Percentiles rank a stretch among this genome's conserved stretches.
These are phyloP conservation scores for Tetragonisca angustula DNA, from an alignment of 2,888 invertebrate species.

Conservation along the genomic window DNA sequence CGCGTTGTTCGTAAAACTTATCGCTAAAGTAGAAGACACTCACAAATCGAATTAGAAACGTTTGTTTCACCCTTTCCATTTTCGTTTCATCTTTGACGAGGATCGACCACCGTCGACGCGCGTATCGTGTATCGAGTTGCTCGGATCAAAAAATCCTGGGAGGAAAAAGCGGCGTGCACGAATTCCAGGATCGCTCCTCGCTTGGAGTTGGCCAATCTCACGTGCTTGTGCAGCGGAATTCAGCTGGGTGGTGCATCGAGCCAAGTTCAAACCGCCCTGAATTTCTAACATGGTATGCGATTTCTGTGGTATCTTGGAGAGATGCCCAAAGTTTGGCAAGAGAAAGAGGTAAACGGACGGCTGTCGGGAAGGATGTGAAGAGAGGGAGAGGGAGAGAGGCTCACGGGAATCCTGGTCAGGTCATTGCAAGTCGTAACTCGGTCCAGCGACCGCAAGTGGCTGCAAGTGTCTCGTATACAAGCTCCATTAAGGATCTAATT, in stretches of 20 bases:
- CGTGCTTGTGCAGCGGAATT: conserved; percentile 48
- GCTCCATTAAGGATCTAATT: conserved; percentile 67
- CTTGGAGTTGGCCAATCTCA: conserved; percentile 11
- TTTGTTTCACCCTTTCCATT: too few relatives aligned
- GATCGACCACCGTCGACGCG: too few relatives aligned
- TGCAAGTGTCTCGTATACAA: conserved; percentile 68
- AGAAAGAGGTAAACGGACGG: conserved; percentile 22
- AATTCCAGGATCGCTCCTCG: conserved; percentile 15
- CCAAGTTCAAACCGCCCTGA: conserved; percentile 62
- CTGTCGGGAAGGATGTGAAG: background rate
- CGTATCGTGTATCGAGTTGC: background rate
- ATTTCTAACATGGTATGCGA: conserved; percentile 66
- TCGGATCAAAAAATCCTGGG: background rate
- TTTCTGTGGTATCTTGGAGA: conserved; percentile 62
- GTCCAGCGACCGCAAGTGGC: conserved; percentile 77
- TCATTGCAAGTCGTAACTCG: conserved; percentile 73
- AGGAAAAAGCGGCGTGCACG: background rate
- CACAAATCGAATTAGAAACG: too few relatives aligned
- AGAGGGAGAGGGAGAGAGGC: conserved; percentile 13
- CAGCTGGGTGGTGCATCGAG: conserved; percentile 49
- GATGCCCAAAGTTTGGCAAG: conserved; percentile 58
- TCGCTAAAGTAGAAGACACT: too few relatives aligned
- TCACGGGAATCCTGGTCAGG: conserved; percentile 66
- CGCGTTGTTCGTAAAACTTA: too few relatives aligned
- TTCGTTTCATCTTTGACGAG: too few relatives aligned